A percentile compares a stretch with the other conserved stretches of the same genome.
Conservation (phyloP, 2,113 vertebrate genomes). For the Pelodiscus sinensis region DNA sequence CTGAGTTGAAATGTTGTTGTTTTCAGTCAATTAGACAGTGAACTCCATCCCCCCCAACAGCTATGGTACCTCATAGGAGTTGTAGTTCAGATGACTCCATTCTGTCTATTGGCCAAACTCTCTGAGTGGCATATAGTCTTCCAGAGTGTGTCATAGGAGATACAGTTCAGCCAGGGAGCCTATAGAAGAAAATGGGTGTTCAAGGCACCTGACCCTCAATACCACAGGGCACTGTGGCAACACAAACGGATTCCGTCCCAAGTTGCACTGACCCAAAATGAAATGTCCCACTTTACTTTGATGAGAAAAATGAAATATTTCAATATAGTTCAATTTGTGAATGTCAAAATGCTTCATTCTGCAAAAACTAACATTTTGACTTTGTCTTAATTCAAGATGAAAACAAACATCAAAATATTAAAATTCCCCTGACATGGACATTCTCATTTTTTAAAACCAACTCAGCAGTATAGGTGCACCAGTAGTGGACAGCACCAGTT, state of each 20-base stretch:
- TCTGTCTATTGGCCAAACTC: not conserved
- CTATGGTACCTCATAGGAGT: not conserved
- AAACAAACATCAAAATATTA: not conserved
- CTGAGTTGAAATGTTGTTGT: not conserved
- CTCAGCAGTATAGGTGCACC: not conserved
- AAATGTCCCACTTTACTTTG: not conserved
- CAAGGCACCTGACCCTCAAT: not conserved
- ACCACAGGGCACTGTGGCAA: not conserved
- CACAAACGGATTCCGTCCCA: not conserved
- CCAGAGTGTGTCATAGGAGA: not conserved
- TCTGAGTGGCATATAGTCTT: not conserved
- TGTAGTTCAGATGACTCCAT: not conserved
- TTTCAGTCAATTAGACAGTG: not conserved
- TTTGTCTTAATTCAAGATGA: not conserved
- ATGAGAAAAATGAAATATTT: not conserved
- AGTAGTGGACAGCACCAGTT: constrained; percentile 7
- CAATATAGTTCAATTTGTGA: not conserved
- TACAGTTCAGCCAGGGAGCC: not conserved
- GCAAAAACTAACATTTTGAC: not conserved
- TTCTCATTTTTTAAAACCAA: not conserved
- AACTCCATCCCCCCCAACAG: not conserved
- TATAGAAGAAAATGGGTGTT: not conserved
- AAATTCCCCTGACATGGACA: not conserved
- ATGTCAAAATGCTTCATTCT: not conserved
- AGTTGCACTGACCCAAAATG: not conserved